Evolutionary conservation across 2,888 invertebrate genomes (phyloP).

Genomic region (Drosophila demipolita): DNA sequence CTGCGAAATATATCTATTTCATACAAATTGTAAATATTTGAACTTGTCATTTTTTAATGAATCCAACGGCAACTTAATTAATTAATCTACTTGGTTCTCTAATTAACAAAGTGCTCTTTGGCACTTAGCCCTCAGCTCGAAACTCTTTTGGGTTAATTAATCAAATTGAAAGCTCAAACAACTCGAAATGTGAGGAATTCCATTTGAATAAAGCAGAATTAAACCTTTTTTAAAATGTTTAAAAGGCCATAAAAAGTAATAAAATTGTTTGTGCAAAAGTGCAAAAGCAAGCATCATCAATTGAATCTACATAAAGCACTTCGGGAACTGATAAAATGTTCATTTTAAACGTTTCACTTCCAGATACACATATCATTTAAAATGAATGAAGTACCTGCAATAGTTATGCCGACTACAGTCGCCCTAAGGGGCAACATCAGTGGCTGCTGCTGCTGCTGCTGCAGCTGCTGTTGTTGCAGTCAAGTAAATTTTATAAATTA

Average conservation of each 20-base stretch:
- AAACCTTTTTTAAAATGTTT: not conserved
- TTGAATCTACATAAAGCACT: not conserved
- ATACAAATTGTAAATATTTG: not conserved
- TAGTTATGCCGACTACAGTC: slow-evolving; percentile 18
- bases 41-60: slow-evolving; percentile 11
- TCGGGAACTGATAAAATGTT: slow-evolving; percentile 1
- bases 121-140: too few species aligned
- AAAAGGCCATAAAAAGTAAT: not conserved
- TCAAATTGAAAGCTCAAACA: slow-evolving; percentile 30
- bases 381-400: slow-evolving; percentile 42
- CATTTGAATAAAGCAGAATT: not conserved
- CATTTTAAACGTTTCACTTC: slow-evolving; percentile 5
- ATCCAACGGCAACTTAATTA: slow-evolving; percentile 1
- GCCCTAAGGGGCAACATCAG: slow-evolving; percentile 4
- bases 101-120: slow-evolving; percentile 6
- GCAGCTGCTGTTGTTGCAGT: slow-evolving; percentile 37
- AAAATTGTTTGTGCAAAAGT: not conserved
- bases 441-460: not conserved
- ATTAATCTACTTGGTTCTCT: not conserved
- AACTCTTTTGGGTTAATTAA: slow-evolving; percentile 30
- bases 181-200: not conserved
- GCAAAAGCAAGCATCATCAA: not conserved
- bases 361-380: slow-evolving; percentile 34
- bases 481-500: slow-evolving; percentile 52
- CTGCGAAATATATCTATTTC: not conserved